Percentiles rank a stretch among this genome's conserved stretches.
These are phyloP conservation scores for Drosophila takahashii DNA, from an alignment of 1,140 invertebrate species.

Conservation along the genomic window DNA sequence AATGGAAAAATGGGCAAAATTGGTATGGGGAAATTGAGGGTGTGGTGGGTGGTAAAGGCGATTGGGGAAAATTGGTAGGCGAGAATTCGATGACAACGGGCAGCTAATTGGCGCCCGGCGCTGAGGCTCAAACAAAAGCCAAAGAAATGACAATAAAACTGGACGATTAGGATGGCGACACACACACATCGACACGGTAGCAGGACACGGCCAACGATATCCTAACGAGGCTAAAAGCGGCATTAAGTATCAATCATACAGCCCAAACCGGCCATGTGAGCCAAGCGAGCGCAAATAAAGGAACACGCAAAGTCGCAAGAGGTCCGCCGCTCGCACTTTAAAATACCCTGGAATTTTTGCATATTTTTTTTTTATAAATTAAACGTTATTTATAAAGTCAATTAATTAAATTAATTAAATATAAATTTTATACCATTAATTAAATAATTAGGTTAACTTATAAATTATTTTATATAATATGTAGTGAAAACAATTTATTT, in stretches of 20 bases:
- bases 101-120: constrained; percentile 72
- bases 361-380: background rate
- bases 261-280: constrained; percentile 47
- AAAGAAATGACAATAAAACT: constrained; percentile 77
- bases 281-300: constrained; percentile 59
- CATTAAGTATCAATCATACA: constrained; percentile 82
- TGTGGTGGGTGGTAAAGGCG: background rate
- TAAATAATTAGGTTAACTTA: no score
- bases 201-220: constrained; percentile 55
- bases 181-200: constrained; percentile 14
- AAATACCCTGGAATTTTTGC: background rate
- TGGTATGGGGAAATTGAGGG: constrained; percentile 4
- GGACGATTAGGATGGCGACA: constrained; percentile 55
- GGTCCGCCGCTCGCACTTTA: background rate
- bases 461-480: no score
- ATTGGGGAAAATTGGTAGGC: constrained; percentile 11
- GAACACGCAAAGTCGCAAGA: constrained; percentile 18
- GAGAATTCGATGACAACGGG: constrained; percentile 50
- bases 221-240: constrained; percentile 76
- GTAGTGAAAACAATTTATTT: no score
- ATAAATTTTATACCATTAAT: no score
- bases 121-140: constrained; percentile 70
- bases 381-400: no score
- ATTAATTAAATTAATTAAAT: no score
- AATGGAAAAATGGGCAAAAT: constrained; percentile 54